A percentile compares a stretch with the other conserved stretches of the same genome.
Evolutionary conservation across 2,888 invertebrate species (phyloP).

Genomic region (Hirtodrosophila duncani): DNA sequence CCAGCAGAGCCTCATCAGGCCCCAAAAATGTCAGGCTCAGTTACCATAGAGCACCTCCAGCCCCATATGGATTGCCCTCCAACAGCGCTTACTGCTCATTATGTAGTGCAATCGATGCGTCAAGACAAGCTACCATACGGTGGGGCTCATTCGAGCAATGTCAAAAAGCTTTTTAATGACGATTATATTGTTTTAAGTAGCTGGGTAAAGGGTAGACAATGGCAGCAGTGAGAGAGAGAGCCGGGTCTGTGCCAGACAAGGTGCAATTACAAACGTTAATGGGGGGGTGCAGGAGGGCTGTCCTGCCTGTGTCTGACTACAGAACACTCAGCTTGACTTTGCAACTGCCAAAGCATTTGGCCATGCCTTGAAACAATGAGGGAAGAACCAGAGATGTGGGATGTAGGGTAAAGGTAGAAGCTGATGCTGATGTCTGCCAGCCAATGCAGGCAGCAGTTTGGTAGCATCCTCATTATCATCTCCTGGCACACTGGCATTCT

Average conservation of each 20-base stretch:
- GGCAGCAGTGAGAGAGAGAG: slow-evolving; percentile 4
- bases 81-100: slow-evolving; percentile 37
- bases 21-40: too few species aligned
- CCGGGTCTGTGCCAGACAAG: slow-evolving; percentile 43
- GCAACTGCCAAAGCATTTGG: slow-evolving; percentile 56
- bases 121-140: too few species aligned
- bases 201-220: slow-evolving; percentile 22
- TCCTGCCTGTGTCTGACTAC: not conserved
- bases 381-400: slow-evolving; percentile 1
- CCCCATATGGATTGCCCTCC: not conserved
- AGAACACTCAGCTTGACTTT: slow-evolving; percentile 52
- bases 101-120: slow-evolving; percentile 59
- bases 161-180: slow-evolving; percentile 73
- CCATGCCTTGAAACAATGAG: slow-evolving; percentile 41
- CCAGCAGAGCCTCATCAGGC: too few species aligned
- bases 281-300: not conserved
- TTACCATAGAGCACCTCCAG: slow-evolving; percentile 11
- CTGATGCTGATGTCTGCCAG: not conserved
- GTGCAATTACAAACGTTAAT: slow-evolving; percentile 75
- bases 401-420: not conserved
- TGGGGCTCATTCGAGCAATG: slow-evolving; percentile 52
- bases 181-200: slow-evolving; percentile 75
- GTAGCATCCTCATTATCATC: slow-evolving; percentile 16
- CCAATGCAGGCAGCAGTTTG: slow-evolving; percentile 1
- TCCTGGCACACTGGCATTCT: too few species aligned